Evolutionary conservation across 1,140 invertebrate species (phyloP), one percentile per base, ranked within the genome.

Genomic region (Drosophila guanche): DNA sequence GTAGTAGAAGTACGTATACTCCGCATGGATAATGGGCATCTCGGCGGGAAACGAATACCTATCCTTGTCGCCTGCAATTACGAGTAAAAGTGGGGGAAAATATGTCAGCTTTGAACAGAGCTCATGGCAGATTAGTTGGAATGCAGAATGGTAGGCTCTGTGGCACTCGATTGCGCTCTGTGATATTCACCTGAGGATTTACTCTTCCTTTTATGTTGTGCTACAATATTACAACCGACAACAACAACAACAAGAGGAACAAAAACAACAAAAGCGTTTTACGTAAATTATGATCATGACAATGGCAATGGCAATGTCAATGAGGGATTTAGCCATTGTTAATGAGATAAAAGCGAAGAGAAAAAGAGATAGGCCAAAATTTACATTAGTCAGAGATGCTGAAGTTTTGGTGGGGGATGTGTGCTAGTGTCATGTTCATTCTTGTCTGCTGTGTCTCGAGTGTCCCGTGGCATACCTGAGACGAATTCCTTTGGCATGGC

Each of bases 1-100:
- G 93, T 99, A 99, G 92, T 98, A 99, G 92, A 98, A 99, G 85
- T 98, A 97, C 1, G 97, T 98, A 79, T 98, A 97, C 90, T 99
- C 98, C 3, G 98, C 95, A 92, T 99, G 98, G 33, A 99, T 88
- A 45, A 98, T 95, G 41, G 96, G 96, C 63, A 97, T 95, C 89
- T 98, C 97, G 42, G 95, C 94, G 6, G 98, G 98, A 73, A 99
- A 93, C 48, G 95, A 95, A 75, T 97, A 95, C 47, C 94, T 93
- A 79, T 95, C 96, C 91, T 96, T 95, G 91, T 99, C 98, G 58
- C 97, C 97, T 94, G 92, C 68, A 91, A 94, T 3, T 33, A 33
- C 8, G 8, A 37, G 33, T 37, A 37, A 50, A 12, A 12, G n/a
- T n/a, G 2, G 8, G 16, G 29, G 22, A 25, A 70, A 53, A 56